These are phyloP conservation scores for Notamacropus eugenii DNA, from an alignment of 2,797 vertebrate genomes.

Conservation along the genomic window DNA sequence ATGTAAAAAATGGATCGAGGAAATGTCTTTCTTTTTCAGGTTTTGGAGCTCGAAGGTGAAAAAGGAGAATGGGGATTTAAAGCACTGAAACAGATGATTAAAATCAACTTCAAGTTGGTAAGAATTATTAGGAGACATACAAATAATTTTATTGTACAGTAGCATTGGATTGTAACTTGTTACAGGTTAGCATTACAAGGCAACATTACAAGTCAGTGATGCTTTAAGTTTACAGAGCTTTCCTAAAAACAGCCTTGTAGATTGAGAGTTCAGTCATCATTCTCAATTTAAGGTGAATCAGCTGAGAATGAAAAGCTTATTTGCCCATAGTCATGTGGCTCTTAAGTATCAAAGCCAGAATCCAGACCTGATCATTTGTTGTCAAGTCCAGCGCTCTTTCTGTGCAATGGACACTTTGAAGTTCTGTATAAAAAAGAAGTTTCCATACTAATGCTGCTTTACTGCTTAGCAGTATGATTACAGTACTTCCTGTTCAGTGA, in stretches of 20 bases:
- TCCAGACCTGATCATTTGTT: not conserved
- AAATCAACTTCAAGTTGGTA: constrained; percentile 99
- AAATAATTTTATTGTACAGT: constrained; percentile 13
- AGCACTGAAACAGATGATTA: constrained; percentile 99
- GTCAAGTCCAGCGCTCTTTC: not conserved
- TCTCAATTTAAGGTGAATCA: not conserved
- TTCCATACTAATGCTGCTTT: constrained; percentile 39
- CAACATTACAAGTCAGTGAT: not conserved
- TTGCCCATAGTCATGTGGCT: not conserved
- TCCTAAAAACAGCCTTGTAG: not conserved
- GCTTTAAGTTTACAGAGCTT: not conserved
- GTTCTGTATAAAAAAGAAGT: not conserved
- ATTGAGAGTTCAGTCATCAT: not conserved
- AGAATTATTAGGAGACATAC: constrained; percentile 70
- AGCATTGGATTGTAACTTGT: not conserved
- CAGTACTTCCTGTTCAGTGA: not conserved
- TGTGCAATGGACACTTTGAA: not conserved
- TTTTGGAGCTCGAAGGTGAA: constrained; percentile 98
- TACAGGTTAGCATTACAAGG: not conserved
- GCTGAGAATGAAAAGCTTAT: not conserved
- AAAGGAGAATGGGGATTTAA: constrained; percentile 99
- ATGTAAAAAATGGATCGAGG: constrained; percentile 26
- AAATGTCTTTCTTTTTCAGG: constrained; percentile 85
- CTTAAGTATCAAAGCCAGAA: not conserved
- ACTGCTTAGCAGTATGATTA: not conserved